Base-by-base conservation (phyloP, 2,113 vertebrate genomes). In the Orientallactaga bullata region DNA sequence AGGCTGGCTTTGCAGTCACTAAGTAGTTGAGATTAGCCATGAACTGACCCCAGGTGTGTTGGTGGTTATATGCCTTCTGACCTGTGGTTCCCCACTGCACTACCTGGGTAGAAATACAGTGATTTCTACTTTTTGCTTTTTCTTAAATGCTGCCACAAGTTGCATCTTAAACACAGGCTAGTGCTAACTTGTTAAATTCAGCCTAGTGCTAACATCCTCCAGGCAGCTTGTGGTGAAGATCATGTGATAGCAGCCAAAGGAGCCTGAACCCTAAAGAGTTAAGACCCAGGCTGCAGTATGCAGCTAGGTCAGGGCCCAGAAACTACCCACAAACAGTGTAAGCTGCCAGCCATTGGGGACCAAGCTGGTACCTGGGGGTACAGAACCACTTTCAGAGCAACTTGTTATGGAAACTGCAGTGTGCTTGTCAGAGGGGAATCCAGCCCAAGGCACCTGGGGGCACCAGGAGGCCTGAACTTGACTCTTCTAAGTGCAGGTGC, bases 331-430 rank as follows among this genome's bases (percentile, higher is more conserved):
- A 82, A 7, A 42, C n/a, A 72, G 55, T 42, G 66, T 68, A 71
- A 89, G 63, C 91, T 97, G 85, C 91, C 79, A 76, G 68, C 82
- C 93, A 2, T 81, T 60, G 55, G 96, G 92, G 94, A 97, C 42
- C 20, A 10, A 26, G 21, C 89, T 82, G 66, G 81, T 95, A 81
- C 90, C 94, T 88, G 93, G 60, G 93, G 94, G 24, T 88, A 30
- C 81, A 68, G 85, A 95, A 51, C 94, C 42, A 55, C 89, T 89
- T 74, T 35, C 39, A 93, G 74, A 88, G 95, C 90, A 84, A 37
- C 95, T 96, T 96, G 96, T 95, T 96, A 94, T 80, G 93, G 95
- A 95, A 97, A 96, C 89, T 28, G 13, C 16, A 18, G 73, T 69
- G 66, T 80, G 69, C 77, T 94, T 94, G 95, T 96, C 95, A 80